Percentiles rank a stretch among this genome's conserved stretches.
These are phyloP conservation scores for Drosophila busckii DNA, from an alignment of 1,140 invertebrate genomes.

Conservation along the genomic window DNA sequence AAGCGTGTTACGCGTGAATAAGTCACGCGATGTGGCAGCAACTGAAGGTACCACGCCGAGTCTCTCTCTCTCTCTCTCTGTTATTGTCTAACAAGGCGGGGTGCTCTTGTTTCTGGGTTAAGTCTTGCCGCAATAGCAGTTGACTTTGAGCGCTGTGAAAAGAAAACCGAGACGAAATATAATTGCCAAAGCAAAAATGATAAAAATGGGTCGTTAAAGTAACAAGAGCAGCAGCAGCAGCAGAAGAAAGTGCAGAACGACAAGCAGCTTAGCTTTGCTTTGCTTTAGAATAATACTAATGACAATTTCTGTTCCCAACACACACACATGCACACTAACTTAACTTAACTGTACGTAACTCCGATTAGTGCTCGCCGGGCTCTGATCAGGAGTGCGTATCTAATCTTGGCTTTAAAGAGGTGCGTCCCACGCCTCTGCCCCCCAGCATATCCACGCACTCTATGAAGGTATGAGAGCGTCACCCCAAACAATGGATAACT, in stretches of 20 bases:
- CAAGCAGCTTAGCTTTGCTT: slow-evolving; percentile 1
- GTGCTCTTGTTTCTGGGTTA: slow-evolving; percentile 52
- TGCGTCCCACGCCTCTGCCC: slow-evolving; percentile 63
- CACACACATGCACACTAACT: slow-evolving; percentile 16
- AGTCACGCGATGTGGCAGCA: slow-evolving; percentile 59
- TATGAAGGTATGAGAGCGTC: slow-evolving; percentile 66
- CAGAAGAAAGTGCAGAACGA: background rate
- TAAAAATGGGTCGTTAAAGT: slow-evolving; percentile 48
- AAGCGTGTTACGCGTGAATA: slow-evolving; percentile 42
- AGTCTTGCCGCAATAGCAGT: slow-evolving; percentile 42
- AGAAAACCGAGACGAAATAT: slow-evolving; percentile 26
- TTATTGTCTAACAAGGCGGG: slow-evolving; percentile 31
- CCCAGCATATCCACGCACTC: slow-evolving; percentile 78
- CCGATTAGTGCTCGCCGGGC: slow-evolving; percentile 71
- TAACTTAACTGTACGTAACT: slow-evolving; percentile 9
- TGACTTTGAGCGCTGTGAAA: slow-evolving; percentile 48
- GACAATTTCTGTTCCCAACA: slow-evolving; percentile 32
- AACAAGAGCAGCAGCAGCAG: slow-evolving; percentile 1
- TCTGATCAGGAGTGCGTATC: slow-evolving; percentile 71
- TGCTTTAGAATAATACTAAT: slow-evolving; percentile 11
- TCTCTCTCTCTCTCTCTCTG: slow-evolving; percentile 19
- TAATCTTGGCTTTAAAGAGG: slow-evolving; percentile 63
- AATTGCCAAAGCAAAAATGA: slow-evolving; percentile 45
- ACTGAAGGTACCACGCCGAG: too few relatives aligned
- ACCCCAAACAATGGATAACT: background rate